These are phyloP conservation scores for Catocala sponsa DNA, from an alignment of 2,888 invertebrate genomes.

Conservation along the genomic window DNA sequence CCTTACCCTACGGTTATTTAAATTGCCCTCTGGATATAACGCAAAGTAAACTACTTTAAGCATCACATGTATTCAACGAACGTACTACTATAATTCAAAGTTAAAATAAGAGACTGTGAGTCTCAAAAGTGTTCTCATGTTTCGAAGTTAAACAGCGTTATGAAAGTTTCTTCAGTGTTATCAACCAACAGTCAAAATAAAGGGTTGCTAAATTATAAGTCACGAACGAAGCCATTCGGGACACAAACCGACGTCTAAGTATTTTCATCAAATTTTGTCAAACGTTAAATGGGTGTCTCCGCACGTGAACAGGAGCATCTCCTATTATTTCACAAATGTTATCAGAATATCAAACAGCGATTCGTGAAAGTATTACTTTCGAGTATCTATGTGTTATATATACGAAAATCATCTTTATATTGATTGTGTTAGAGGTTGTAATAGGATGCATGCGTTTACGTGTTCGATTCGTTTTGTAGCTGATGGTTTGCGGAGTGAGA, in stretches of 20 bases:
- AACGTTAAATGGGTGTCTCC: slow-evolving; percentile 65
- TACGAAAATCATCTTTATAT: slow-evolving; percentile 54
- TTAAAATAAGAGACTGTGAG: slow-evolving; percentile 28
- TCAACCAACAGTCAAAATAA: slow-evolving; percentile 50
- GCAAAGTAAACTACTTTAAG: background rate
- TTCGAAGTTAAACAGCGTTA: slow-evolving; percentile 35
- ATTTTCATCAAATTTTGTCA: slow-evolving; percentile 67
- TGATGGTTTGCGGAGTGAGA: slow-evolving; percentile 62
- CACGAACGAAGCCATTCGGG: slow-evolving; percentile 36
- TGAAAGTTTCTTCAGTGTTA: slow-evolving; percentile 43
- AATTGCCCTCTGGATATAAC: no score
- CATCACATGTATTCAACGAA: slow-evolving; percentile 20
- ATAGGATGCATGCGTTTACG: slow-evolving; percentile 52
- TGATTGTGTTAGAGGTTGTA: slow-evolving; percentile 53
- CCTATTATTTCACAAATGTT: slow-evolving; percentile 81
- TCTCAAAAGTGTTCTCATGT: slow-evolving; percentile 32
- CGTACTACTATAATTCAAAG: slow-evolving; percentile 30
- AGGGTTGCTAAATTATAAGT: slow-evolving; percentile 54
- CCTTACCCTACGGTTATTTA: no score
- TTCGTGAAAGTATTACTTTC: slow-evolving; percentile 54
- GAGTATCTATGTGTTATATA: slow-evolving; percentile 24
- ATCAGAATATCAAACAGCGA: slow-evolving; percentile 82
- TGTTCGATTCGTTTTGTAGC: slow-evolving; percentile 58
- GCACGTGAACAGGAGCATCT: slow-evolving; percentile 68
- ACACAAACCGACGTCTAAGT: slow-evolving; percentile 53